A percentile compares a stretch with the other conserved stretches of the same genome.
phyloP scores from a whole-genome alignment of 2,888 invertebrate species.

The Epinotia brunnichana region DNA sequence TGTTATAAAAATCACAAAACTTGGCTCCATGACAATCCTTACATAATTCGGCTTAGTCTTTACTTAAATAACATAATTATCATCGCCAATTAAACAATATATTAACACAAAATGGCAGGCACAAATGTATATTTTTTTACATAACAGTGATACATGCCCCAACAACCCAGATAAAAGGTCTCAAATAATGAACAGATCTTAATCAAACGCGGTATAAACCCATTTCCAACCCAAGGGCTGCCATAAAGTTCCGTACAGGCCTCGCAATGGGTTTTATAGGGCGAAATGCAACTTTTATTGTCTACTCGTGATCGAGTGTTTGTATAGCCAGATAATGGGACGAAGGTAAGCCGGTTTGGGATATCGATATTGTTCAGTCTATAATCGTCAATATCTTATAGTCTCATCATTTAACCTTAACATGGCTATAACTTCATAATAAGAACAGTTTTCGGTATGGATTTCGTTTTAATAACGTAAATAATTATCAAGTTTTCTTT shows the following conservation, averaged over 20 bases:
- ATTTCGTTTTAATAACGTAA: too few relatives aligned
- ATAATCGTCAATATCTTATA: not conserved
- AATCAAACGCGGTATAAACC: constrained; percentile 60
- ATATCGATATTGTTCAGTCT: constrained; percentile 5
- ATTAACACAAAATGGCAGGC: not conserved
- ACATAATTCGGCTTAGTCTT: not conserved
- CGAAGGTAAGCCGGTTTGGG: constrained; percentile 28
- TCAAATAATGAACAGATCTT: constrained; percentile 50
- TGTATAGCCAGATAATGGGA: constrained; percentile 55
- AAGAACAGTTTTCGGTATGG: too few relatives aligned
- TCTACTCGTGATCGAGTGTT: constrained; percentile 59
- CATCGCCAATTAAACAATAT: not conserved
- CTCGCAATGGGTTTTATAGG: constrained; percentile 49
- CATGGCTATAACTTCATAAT: too few relatives aligned
- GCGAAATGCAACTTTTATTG: constrained; percentile 62
- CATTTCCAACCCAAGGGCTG: constrained; percentile 57
- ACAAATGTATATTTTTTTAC: not conserved
- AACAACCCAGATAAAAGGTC: constrained; percentile 44
- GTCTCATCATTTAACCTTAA: not conserved
- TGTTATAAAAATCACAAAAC: too few relatives aligned
- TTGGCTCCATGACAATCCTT: not conserved
- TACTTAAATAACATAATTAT: not conserved
- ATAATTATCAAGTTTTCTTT: too few relatives aligned
- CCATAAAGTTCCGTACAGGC: constrained; percentile 60
- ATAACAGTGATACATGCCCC: constrained; percentile 26